Percentiles rank a stretch among this genome's conserved stretches.
Evolutionary conservation across 2,888 invertebrate genomes (phyloP).

Genomic region (Dasypolia templi): DNA sequence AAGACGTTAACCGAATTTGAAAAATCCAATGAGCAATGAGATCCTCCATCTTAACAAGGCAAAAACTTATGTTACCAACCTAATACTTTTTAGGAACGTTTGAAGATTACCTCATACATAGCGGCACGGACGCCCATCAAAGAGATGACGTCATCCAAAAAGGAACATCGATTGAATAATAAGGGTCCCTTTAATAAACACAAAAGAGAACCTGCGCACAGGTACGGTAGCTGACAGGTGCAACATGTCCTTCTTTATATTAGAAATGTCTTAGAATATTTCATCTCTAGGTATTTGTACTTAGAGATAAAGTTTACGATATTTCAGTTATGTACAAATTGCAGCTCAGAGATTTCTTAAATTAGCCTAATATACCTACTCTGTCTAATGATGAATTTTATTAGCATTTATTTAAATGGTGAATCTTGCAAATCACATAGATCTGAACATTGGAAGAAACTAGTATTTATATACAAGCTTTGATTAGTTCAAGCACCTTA

Average conservation of each 20-base stretch:
- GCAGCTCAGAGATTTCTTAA: background rate
- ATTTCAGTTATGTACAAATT: background rate
- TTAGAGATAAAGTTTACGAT: slow-evolving; percentile 21
- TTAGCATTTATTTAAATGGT: slow-evolving; percentile 16
- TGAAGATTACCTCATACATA: slow-evolving; percentile 81
- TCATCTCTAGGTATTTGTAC: slow-evolving; percentile 32
- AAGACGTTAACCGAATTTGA: slow-evolving; percentile 67
- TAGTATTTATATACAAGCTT: slow-evolving; percentile 31
- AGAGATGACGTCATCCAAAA: slow-evolving; percentile 78
- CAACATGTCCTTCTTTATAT: slow-evolving; percentile 42
- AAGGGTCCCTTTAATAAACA: slow-evolving; percentile 72
- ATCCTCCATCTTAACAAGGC: slow-evolving; percentile 68
- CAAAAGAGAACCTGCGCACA: slow-evolving; percentile 76
- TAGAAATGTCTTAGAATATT: slow-evolving; percentile 21
- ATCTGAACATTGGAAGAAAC: slow-evolving; percentile 24
- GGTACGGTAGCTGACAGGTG: slow-evolving; percentile 66
- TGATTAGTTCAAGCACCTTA: slow-evolving; percentile 52
- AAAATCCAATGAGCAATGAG: slow-evolving; percentile 75
- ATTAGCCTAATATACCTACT: slow-evolving; percentile 20
- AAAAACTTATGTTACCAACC: slow-evolving; percentile 70
- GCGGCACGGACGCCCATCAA: slow-evolving; percentile 75
- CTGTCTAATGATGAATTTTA: background rate
- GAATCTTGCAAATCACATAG: slow-evolving; percentile 28
- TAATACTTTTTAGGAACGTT: slow-evolving; percentile 75
- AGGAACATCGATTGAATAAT: slow-evolving; percentile 72